These are phyloP conservation scores for Meta bourneti DNA, from an alignment of 2,888 invertebrate species.

Conservation along the genomic window DNA sequence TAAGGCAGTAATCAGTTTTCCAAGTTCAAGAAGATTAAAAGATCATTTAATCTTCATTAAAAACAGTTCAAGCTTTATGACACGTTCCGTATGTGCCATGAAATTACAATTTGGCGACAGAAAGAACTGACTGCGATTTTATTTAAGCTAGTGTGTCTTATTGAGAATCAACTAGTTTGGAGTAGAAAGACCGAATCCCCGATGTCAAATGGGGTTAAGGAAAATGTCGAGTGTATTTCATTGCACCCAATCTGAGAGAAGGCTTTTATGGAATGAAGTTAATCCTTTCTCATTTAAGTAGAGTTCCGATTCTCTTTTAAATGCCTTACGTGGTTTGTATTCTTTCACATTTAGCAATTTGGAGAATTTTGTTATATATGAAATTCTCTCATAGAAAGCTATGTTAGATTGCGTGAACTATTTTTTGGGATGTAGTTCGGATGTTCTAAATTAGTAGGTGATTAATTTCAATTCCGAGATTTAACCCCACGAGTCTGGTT, in stretches of 20 bases:
- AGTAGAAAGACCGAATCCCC: background rate
- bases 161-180: slow-evolving; percentile 2
- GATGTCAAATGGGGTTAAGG: background rate
- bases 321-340: background rate
- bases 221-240: background rate
- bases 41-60: slow-evolving; percentile 48
- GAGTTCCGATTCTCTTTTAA: no score
- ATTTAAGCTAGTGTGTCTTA: slow-evolving; percentile 5
- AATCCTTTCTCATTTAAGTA: no score
- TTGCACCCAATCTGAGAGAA: background rate
- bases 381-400: background rate
- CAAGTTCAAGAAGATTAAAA: slow-evolving; percentile 11
- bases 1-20: slow-evolving; percentile 8
- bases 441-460: no score
- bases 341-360: background rate
- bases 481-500: no score
- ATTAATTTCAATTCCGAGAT: no score
- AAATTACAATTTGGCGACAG: slow-evolving; percentile 35
- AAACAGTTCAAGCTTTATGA: slow-evolving; percentile 48
- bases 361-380: background rate
- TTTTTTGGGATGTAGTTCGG: no score
- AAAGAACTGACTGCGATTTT: background rate
- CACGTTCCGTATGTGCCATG: background rate
- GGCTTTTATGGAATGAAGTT: no score
- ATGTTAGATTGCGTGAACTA: no score